A percentile compares a stretch with the other conserved stretches of the same genome.
These are phyloP conservation scores for Scaptomyza caliginosa DNA, from an alignment of 2,888 invertebrate species.

Conservation along the genomic window DNA sequence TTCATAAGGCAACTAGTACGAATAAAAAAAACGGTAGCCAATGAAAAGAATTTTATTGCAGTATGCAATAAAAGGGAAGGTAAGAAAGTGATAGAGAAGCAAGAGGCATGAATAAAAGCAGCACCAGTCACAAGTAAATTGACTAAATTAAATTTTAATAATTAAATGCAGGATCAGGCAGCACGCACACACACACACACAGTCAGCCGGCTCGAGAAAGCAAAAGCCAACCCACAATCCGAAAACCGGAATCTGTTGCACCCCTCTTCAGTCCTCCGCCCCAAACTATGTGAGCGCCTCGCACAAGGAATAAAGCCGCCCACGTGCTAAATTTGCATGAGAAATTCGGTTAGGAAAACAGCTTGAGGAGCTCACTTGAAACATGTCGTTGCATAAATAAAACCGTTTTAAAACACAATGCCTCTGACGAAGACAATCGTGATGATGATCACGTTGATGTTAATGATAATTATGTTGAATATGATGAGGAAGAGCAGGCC, in stretches of 20 bases:
- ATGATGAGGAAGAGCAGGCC: background rate
- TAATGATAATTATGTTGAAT: conserved; percentile 12
- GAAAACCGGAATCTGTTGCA: background rate
- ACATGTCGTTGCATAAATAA: conserved; percentile 77
- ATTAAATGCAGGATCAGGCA: conserved; percentile 64
- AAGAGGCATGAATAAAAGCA: conserved; percentile 2
- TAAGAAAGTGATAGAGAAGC: too few species aligned
- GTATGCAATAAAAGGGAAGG: background rate
- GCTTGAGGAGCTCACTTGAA: conserved; percentile 63
- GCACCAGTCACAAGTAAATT: conserved; percentile 46
- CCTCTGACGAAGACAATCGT: conserved; percentile 18
- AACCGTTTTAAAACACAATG: conserved; percentile 67
- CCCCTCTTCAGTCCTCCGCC: background rate
- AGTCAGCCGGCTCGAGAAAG: background rate
- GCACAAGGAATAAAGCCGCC: conserved; percentile 8
- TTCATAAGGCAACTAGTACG: conserved; percentile 40
- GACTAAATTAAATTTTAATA: conserved; percentile 78
- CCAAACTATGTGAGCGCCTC: too few species aligned
- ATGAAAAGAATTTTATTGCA: conserved; percentile 38
- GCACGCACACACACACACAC: conserved; percentile 12
- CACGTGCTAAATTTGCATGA: conserved; percentile 73
- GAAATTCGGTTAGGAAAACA: conserved; percentile 72
- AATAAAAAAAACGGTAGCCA: conserved; percentile 36
- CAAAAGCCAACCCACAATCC: background rate
- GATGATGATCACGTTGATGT: conserved; percentile 26